Evolutionary conservation across 2,797 vertebrate species (phyloP), one percentile per base, ranked within the genome.

Genomic region (Eidolon dupreanum): DNA sequence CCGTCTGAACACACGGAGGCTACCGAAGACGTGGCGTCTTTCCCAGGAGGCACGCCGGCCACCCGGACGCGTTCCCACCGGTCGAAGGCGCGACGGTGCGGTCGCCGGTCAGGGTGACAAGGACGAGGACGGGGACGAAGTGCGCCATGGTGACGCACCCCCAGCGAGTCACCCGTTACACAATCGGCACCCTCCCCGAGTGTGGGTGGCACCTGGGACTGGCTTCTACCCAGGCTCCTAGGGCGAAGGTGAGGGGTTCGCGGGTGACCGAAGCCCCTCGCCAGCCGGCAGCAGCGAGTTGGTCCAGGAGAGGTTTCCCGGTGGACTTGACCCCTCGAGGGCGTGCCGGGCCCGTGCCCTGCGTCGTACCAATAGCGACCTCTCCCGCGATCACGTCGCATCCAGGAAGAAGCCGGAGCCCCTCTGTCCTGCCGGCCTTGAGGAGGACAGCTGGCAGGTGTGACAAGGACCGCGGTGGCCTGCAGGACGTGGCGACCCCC

Each of bases 181-280:
- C 1, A 4, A 2, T 3, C 53, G 3, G 0, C 9, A 0, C 8
- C 43, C 43, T 71, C 16, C 55, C 36, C 68, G 0, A 0, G 26
- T 1, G 36, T 0, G 20, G 3, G 31, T 1, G 53, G 33, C 28
- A 5, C 31, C 17, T 11, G 5, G 1, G 17, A 13, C 38, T 59
- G 1, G 22, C 49, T 66, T 43, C 22, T 8, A 16, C 5, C 41
- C 1, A 0, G 22, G 1, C 10, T 49, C 11, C 6, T 0, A 20
- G 78, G 53, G 38, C 63, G 20, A 10, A 38, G 22, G 59, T 0
- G 1, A 19, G 6, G 59, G 41, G 24, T 20, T 28, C 38, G 15
- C n/a, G 11, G 12, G 41, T 26, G 5, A 19, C 28, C 0, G 6
- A 2, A 19, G 19, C 2, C 9, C 17, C 24, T 24, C 20, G 20